Base-by-base conservation (phyloP, 2,888 invertebrate species). In the Coleophora flavipennella region DNA sequence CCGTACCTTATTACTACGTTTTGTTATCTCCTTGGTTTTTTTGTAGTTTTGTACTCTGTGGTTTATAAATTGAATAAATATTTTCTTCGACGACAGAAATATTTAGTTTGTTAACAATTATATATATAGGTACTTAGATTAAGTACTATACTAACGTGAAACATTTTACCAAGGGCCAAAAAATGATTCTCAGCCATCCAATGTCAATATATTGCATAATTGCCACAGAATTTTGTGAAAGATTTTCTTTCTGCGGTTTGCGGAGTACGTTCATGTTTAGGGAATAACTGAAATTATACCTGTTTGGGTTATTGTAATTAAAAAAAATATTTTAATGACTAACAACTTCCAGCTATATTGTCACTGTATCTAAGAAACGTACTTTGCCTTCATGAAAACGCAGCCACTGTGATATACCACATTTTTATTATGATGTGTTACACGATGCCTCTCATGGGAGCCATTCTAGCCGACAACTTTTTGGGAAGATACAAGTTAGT, bases 211-310 rank as follows among this genome's bases (percentile, higher is more conserved):
- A 92, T 72, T 93, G 93, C 75, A 94, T 95, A 47, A 88, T 94
- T 46, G 90, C 90, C 32, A 93, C 92, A 48, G 94, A 95, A 66
- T 94, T 94, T 75, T 94, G 94, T 70, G 94, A 94, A 71, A 78
- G 94, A 55, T 94, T 94, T 72, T 93, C 92, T 8, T 95, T 91
- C 75, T 94, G 93, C 78, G 94, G 94, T 44, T 75, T 92, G 60
- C 81, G 91, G 85, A 90, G 92, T 92, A 75, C 80, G 87, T 76
- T 36, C 6, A 8, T 13, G n/a, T n/a, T n/a, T n/a, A n/a, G n/a
- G n/a, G n/a, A n/a, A n/a, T n/a, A n/a, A n/a, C n/a, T n/a, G n/a
- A n/a, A n/a, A n/a, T n/a, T n/a, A n/a, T n/a, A n/a, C n/a, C n/a
- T n/a, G n/a, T n/a, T n/a, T n/a, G n/a, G n/a, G n/a, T n/a, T n/a